Evolutionary conservation across 2,113 vertebrate genomes (phyloP), one percentile per base, ranked within the genome.

Genomic region (Poeciliopsis prolifica): DNA sequence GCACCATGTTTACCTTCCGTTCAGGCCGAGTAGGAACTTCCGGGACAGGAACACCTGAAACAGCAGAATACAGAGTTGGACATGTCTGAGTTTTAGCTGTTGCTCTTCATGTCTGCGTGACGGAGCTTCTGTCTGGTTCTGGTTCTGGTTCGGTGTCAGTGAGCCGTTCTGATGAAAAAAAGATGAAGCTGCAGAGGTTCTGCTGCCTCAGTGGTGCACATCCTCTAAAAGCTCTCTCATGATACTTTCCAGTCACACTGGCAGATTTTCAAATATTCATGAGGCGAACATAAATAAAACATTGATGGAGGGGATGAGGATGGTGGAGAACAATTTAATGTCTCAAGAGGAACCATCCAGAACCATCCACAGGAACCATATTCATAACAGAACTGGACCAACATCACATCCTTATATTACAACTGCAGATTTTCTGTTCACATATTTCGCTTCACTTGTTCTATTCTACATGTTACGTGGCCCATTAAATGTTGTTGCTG

Each of bases 1-100:
- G 4, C 8, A 11, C 62, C 42, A 17, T 3, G 44, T 65, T 88
- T 79, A 94, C 92, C 92, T 92, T 83, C 63, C 87, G 0, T 22
- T 82, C n/a, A n/a, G 84, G 82, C 81, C 74, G 62, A 42, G 75
- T 44, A 40, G 86, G 71, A 61, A 70, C 74, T 15, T 61, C 63
- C 48, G 72, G 69, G 62, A 87, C 68, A 24, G 86, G 86, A 13
- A 74, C 61, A n/a, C 90, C 92, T 94, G 30, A 69, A 75, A 1
- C 66, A 62, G n/a, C 24, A 22, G 22, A 22, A 12, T 9, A 31
- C 0, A 1, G 12, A 31, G 19, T 35, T 31, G 17, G 42, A 13
- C 11, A 74, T 11, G 35, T 19, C 51, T n/a, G 51, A 24, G 24
- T 10, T 58, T 22, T 24, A 58, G 10, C 51, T 58, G 51, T n/a